These are phyloP conservation scores for Acleris literana DNA, from an alignment of 2,888 invertebrate genomes.

Conservation along the genomic window DNA sequence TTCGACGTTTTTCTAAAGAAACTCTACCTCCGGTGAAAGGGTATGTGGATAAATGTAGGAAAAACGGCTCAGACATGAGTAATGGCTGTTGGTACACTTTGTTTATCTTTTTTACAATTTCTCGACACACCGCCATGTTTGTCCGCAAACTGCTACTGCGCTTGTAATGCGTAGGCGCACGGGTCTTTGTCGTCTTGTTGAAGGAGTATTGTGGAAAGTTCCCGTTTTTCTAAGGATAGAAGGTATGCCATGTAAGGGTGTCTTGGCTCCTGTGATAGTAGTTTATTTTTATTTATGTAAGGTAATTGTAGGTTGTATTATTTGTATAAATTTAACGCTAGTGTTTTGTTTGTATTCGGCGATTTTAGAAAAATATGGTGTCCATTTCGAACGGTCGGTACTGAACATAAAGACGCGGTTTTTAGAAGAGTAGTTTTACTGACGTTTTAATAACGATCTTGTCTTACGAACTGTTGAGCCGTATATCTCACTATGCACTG, in stretches of 20 bases:
- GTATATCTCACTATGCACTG: constrained; percentile 13
- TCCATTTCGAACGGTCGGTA: too few relatives aligned
- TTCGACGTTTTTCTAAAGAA: constrained; percentile 40
- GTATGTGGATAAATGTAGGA: constrained; percentile 57
- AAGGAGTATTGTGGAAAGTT: not conserved
- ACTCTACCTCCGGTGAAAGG: constrained; percentile 55
- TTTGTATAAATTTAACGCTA: too few relatives aligned
- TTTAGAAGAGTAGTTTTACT: too few relatives aligned
- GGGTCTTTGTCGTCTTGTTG: not conserved
- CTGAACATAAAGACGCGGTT: too few relatives aligned
- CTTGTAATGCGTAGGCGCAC: constrained; percentile 7
- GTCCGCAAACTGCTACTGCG: constrained; percentile 32
- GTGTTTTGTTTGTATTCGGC: too few relatives aligned
- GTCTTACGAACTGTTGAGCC: constrained; percentile 7
- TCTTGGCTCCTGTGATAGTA: too few relatives aligned
- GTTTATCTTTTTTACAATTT: constrained; percentile 32
- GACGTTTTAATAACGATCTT: not conserved
- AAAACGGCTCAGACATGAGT: constrained; percentile 44
- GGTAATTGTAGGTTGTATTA: too few relatives aligned
- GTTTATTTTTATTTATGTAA: too few relatives aligned
- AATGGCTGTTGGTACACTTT: constrained; percentile 39
- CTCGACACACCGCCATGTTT: constrained; percentile 30
- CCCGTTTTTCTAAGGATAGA: not conserved
- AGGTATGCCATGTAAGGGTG: not conserved
- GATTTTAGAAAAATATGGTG: too few relatives aligned